Base-by-base conservation (phyloP, 2,888 invertebrate species). In the Leptinotarsa juncta region DNA sequence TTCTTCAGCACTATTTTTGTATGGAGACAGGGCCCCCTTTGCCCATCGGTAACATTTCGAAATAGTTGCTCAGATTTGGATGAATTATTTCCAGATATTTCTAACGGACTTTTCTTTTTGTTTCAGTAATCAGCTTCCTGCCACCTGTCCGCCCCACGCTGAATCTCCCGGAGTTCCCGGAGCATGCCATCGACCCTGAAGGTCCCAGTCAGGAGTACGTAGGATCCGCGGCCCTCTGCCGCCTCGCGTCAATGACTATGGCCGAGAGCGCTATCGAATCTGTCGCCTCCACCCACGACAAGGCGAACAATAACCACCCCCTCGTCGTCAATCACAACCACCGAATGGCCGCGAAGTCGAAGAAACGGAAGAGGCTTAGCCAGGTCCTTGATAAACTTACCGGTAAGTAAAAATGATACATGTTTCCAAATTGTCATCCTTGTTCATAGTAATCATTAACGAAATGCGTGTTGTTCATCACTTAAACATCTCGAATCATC, bases 361-460 rank as follows among this genome's bases (percentile, higher is more conserved):
- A 93, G 80, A 96, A 96, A 86, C 91, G 95, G 79, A 93, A 95
- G 85, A 91, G 96, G 57, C 90, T 96, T 20, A 95, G 94, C 71
- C 94, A 93, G 77, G 94, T 96, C 26, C 89, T 96, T 76, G 95
- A 96, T 85, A 95, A 94, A 83, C 90, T 96, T 4, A 90, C 91
- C 23, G 90, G 90, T 12, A 80, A 65, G 65, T 20, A 16, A 16
- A 16, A 16, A 16, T 50, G 20, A 55, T 55, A n/a, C 55, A 55
- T 18, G 57, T 18, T 42, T 42, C 42, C 1, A 10, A 42, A 3
- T 42, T 10, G 10, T 10, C 42, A 42, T 10, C 10, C 42, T 42
- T 3, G 10, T 2, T 1, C 42, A 42, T 10, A 42, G 42, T 42
- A 10, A 42, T 42, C 10, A 42, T 42, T 42, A 3, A 42, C 42